Percentiles rank a stretch among this genome's conserved stretches.
Evolutionary conservation across 1,140 invertebrate genomes (phyloP).

Genomic region (Solen grandis): DNA sequence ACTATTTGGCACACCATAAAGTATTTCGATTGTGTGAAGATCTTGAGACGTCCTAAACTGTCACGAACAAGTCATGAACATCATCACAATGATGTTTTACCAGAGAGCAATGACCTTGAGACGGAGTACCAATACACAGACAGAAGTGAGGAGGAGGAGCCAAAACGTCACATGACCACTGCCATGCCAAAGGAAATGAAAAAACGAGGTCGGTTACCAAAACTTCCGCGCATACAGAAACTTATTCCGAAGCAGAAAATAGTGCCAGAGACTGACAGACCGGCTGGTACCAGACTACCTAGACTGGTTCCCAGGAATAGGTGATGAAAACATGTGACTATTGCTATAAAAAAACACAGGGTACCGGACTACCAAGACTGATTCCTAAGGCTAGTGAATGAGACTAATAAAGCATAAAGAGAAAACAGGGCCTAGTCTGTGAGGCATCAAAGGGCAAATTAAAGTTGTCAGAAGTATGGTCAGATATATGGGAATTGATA

Average conservation of each 20-base stretch:
- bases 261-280: slow-evolving; percentile 23
- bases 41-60: slow-evolving; percentile 31
- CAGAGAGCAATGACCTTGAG: background rate
- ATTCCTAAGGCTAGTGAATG: too few species aligned
- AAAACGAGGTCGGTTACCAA: slow-evolving; percentile 32
- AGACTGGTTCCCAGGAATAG: slow-evolving; percentile 25
- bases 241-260: slow-evolving; percentile 19
- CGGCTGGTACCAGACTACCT: slow-evolving; percentile 10
- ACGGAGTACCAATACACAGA: slow-evolving; percentile 9
- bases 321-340: too few species aligned
- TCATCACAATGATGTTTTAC: background rate
- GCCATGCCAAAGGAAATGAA: slow-evolving; percentile 32
- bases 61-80: background rate
- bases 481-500: too few species aligned
- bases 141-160: slow-evolving; percentile 2
- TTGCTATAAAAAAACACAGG: too few species aligned
- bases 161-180: slow-evolving; percentile 44
- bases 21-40: slow-evolving; percentile 52
- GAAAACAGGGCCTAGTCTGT: too few species aligned
- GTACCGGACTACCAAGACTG: too few species aligned
- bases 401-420: too few species aligned
- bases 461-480: background rate
- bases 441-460: slow-evolving; percentile 25
- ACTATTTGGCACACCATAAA: slow-evolving; percentile 49
- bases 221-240: slow-evolving; percentile 9